Evolutionary conservation across 2,113 vertebrate species (phyloP), one percentile per base, ranked within the genome.

Genomic region (Chiloscyllium plagiosum): DNA sequence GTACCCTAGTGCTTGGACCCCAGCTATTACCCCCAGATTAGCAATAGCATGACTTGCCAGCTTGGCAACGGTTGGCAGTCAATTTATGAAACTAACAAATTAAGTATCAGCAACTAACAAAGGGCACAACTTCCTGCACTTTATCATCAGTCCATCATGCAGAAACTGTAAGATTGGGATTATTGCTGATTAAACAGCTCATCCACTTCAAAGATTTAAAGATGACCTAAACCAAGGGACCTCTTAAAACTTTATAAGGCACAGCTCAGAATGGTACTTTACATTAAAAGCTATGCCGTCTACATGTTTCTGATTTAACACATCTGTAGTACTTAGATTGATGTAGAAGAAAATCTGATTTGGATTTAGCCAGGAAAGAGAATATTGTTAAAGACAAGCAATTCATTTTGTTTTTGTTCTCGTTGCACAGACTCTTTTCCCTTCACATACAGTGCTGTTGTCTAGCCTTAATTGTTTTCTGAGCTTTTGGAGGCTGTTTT

Each of bases 31-130:
- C 56, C 56, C 56, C 3, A 56, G 56, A 8, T 56, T 56, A 90
- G 87, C 50, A 90, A 56, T 15, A 56, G 61, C 26, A 10, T 56
- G 24, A 22, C 22, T 86, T 86, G 56, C 50, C 85, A 86, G 47
- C 56, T 52, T 52, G 85, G 85, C 24, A 56, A 33, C 4, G 86
- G 52, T 26, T 61, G 85, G 26, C 86, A 89, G 10, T 89, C 12
- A 56, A 52, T 89, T 89, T 89, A 89, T 89, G 86, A 89, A 89
- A 89, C 29, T 61, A 89, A 89, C 24, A 61, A 29, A 56, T 33
- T 29, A 33, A 61, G 29, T 29, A 61, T 80, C 78, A 37, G 8
- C 26, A 86, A 52, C 6, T 47, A 13, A 1, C 86, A 29, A 26
- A 52, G 86, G 26, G 26, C 50, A 15, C 6, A 56, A 87, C 50